Percentiles rank a stretch among this genome's conserved stretches.
Conservation (phyloP, 2,888 invertebrate species). For the Drosophila leonis region DNA sequence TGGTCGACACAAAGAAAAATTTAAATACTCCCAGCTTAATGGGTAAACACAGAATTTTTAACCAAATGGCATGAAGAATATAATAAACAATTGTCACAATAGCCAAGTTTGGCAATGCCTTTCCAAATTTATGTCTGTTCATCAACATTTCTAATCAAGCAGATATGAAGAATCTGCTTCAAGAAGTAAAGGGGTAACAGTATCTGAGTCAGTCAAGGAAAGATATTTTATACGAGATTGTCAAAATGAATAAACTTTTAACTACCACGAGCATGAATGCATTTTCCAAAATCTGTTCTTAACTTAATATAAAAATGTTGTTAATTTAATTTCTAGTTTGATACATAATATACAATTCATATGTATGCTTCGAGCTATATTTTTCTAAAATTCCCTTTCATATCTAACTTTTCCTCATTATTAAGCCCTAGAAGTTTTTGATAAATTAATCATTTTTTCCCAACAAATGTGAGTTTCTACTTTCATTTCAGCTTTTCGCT, state of each 20-base stretch:
- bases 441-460: not conserved
- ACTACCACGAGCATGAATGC: too few relatives aligned
- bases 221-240: not conserved
- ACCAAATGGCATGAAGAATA: slow-evolving; percentile 27
- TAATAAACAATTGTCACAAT: slow-evolving; percentile 44
- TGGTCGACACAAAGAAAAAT: slow-evolving; percentile 16
- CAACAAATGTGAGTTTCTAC: not conserved
- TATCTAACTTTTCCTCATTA: not conserved
- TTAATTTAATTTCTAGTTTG: not conserved
- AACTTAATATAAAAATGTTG: too few relatives aligned
- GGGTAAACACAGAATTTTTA: slow-evolving; percentile 17
- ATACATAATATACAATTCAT: not conserved
- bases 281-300: not conserved
- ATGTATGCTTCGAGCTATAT: not conserved
- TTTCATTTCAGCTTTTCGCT: slow-evolving; percentile 2
- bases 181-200: slow-evolving; percentile 3
- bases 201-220: not conserved
- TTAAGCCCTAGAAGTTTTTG: not conserved
- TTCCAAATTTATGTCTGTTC: slow-evolving; percentile 12
- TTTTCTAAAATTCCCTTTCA: not conserved
- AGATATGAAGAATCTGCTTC: not conserved
- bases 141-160: slow-evolving; percentile 1
- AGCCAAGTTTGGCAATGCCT: slow-evolving; percentile 11
- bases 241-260: not conserved
- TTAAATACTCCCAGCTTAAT: slow-evolving; percentile 33